Percentiles rank a stretch among this genome's conserved stretches.
Evolutionary conservation across 2,113 vertebrate genomes (phyloP).

Genomic region (Rafetus swinhoei): DNA sequence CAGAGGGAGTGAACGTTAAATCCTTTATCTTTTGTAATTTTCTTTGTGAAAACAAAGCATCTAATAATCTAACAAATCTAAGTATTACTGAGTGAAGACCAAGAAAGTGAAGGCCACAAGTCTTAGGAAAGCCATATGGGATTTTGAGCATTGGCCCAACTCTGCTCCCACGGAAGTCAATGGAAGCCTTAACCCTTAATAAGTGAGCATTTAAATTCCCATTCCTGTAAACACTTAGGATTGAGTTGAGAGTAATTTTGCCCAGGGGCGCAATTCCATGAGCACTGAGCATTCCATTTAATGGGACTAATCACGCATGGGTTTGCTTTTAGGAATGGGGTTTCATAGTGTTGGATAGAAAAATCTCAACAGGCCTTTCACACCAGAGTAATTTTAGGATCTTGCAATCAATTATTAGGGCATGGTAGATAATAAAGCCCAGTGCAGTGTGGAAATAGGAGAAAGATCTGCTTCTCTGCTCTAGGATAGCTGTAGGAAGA

Average conservation of each 20-base stretch:
- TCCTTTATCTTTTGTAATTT: not conserved
- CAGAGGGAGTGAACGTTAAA: not conserved
- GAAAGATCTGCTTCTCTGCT: conserved; percentile 24
- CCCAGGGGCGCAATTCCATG: not conserved
- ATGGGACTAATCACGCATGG: not conserved
- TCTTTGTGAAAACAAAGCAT: not conserved
- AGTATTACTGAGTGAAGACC: not conserved
- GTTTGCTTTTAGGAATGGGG: conserved; percentile 1
- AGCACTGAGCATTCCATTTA: conserved; percentile 11
- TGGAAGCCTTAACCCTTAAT: conserved; percentile 14
- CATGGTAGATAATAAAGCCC: not conserved
- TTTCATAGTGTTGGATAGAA: not conserved
- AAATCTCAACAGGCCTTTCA: not conserved
- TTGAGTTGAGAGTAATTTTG: conserved; percentile 31
- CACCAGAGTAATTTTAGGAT: not conserved
- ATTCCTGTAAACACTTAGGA: not conserved
- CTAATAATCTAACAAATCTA: not conserved
- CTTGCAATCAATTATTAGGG: conserved; percentile 23
- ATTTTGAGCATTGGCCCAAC: conserved; percentile 16
- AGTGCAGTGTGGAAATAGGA: not conserved
- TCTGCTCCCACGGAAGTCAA: not conserved
- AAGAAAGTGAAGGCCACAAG: not conserved
- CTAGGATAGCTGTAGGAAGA: not conserved
- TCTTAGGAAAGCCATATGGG: not conserved
- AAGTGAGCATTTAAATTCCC: conserved; percentile 43